These are phyloP conservation scores for Busseola fusca DNA, from an alignment of 2,888 invertebrate genomes.

Conservation along the genomic window DNA sequence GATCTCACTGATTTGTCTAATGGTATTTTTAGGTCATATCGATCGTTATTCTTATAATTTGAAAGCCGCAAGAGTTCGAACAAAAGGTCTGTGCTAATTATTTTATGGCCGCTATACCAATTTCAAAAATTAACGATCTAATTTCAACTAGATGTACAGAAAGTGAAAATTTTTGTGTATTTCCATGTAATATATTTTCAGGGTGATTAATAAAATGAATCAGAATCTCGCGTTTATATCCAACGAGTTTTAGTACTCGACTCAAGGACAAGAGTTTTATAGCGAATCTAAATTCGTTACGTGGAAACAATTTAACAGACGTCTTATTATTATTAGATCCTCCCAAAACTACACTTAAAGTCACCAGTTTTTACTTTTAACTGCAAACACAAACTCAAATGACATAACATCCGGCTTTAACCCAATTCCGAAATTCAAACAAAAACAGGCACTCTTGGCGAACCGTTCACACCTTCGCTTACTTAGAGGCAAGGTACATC, in stretches of 20 bases:
- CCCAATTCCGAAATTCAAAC: slow-evolving; percentile 38
- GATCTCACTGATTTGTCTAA: slow-evolving; percentile 29
- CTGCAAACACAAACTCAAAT: slow-evolving; percentile 3
- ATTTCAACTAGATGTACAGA: slow-evolving; percentile 37
- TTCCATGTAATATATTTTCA: slow-evolving; percentile 26
- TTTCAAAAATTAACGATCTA: slow-evolving; percentile 48
- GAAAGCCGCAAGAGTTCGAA: slow-evolving; percentile 26
- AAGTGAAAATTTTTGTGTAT: slow-evolving; percentile 41
- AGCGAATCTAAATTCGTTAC: slow-evolving; percentile 37
- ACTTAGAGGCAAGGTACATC: slow-evolving; percentile 44
- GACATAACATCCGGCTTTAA: slow-evolving; percentile 43
- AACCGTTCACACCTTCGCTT: slow-evolving; percentile 37
- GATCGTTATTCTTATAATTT: slow-evolving; percentile 45
- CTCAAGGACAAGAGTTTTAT: slow-evolving; percentile 43
- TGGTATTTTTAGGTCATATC: slow-evolving; percentile 42
- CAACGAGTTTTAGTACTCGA: slow-evolving; percentile 38
- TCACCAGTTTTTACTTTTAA: slow-evolving; percentile 28
- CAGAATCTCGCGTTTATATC: slow-evolving; percentile 24
- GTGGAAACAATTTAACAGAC: slow-evolving; percentile 24
- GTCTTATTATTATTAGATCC: slow-evolving; percentile 13
- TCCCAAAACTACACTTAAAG: neutral
- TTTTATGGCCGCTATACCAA: slow-evolving; percentile 37
- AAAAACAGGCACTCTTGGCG: neutral
- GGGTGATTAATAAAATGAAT: slow-evolving; percentile 43
- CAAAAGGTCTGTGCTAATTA: slow-evolving; percentile 55